Base-by-base conservation (phyloP, 2,888 invertebrate genomes). In the Sarcophaga variegata region DNA sequence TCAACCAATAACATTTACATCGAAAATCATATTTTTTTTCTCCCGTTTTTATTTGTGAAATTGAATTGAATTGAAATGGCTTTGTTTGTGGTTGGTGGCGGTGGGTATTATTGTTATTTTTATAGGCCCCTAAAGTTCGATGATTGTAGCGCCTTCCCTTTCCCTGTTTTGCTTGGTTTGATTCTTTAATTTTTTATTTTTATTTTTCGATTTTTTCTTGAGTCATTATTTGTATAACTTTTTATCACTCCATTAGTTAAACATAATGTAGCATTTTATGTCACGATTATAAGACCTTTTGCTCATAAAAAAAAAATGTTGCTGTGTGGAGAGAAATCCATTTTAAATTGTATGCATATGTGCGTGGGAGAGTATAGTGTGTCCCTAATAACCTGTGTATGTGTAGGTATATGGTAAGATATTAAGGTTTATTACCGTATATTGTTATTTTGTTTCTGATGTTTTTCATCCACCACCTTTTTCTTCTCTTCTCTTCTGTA, bases 221-320 rank as follows among this genome's bases (percentile, higher is more conserved):
- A 54, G 17, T 54, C 54, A 54, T 54, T 64, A 64, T 80, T 81
- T 69, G 54, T 72, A 74, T 63, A 66, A 74, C 45, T 83, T 86
- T 54, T 85, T 79, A 83, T 83, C 86, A 86, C 86, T 64, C 77
- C 86, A 86, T 86, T 83, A 77, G 83, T 86, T 86, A 60, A 74
- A 64, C 71, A 86, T 81, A 83, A 81, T 83, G 69, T 59, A 25
- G 60, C 4, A 22, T 72, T 77, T 81, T 69, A 60, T 63, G 54
- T 4, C 17, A 76, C 22, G 25, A 14, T 45, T 14, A 27, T 27
- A 45, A 8, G n/a, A 27, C 27, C 27, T 37, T 67, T 47, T 67
- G 20, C 11, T 20, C n/a, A 67, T 45, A 67, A 67, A 45, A 54
- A 12, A 67, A 67, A 12, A 54, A 12, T 54, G 54, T 54, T 54